Evolutionary conservation across 2,113 vertebrate genomes (phyloP), one percentile per base, ranked within the genome.

Genomic region (Marmota monax): DNA sequence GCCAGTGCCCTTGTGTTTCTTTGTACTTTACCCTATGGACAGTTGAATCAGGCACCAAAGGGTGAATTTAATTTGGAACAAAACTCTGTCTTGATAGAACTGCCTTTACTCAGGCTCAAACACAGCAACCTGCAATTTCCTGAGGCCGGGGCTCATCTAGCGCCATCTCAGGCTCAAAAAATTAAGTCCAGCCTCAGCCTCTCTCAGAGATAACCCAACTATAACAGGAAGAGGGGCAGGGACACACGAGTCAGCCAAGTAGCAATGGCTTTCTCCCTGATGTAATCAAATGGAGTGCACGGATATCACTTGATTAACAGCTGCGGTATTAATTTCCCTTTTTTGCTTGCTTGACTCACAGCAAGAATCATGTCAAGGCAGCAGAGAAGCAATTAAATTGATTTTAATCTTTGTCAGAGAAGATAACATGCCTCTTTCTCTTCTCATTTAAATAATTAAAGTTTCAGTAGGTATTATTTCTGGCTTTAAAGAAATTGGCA

Each of bases 391-490:
- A 99, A 99, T 99, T 99, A 99, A 99, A 99, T 98, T 99, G 99
- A 99, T 99, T 99, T 99, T 99, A 99, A 99, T 99, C 99, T 99
- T 99, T 99, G 98, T 99, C 98, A 98, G 98, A 96, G 98, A 98
- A 99, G 99, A 99, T 99, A 99, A 98, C 99, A 98, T 98, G 98
- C 98, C 98, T 98, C 98, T 98, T 98, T 98, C 98, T 98, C 98
- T 98, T 98, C 98, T 99, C 98, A 99, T 99, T 99, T 98, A 99
- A 99, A 99, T 99, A 99, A 99, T 99, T 99, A 99, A 99, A 99
- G 98, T 99, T 99, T 99, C 98, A 98, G 98, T 97, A 98, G 98
- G 98, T 98, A 99, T 99, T 99, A 99, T 99, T 99, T 98, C 98
- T 98, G 98, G 98, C 98, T 99, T 99, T 98, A 98, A 99, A 99